phyloP scores from a whole-genome alignment of 2,888 invertebrate species.

The Apamea anceps region DNA sequence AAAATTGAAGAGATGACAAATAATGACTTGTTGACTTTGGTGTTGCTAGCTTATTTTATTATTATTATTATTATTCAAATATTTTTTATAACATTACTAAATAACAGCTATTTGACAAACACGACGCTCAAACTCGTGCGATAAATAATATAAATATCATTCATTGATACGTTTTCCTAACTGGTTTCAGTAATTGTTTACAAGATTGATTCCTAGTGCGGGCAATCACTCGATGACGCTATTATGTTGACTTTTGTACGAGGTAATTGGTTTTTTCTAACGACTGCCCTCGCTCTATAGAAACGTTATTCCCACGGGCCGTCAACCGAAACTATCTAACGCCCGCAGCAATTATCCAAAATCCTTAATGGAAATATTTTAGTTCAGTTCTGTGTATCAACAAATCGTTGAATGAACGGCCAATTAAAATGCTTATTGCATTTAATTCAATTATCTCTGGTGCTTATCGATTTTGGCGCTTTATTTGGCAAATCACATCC shows the following conservation, averaged over 20 bases:
- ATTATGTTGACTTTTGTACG: constrained; percentile 65
- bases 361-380: constrained; percentile 60
- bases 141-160: constrained; percentile 46
- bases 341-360: constrained; percentile 63
- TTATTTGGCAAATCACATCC: constrained; percentile 44
- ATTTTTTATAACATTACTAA: constrained; percentile 23
- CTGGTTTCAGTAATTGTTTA: constrained; percentile 50
- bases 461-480: constrained; percentile 42
- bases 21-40: too few species aligned
- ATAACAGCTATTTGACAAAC: constrained; percentile 34
- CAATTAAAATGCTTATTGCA: constrained; percentile 39
- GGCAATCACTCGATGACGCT: constrained; percentile 58
- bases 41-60: too few species aligned
- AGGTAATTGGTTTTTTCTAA: constrained; percentile 68
- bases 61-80: too few species aligned
- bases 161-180: constrained; percentile 45
- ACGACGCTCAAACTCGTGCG: constrained; percentile 10
- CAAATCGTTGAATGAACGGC: constrained; percentile 43
- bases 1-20: too few species aligned
- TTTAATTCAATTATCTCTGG: constrained; percentile 47
- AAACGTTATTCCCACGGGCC: constrained; percentile 66
- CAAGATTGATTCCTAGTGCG: constrained; percentile 57
- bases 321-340: constrained; percentile 68
- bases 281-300: constrained; percentile 61
- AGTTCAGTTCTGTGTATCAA: constrained; percentile 46